These are phyloP conservation scores for Kuschelorhynchus macadamiae DNA, from an alignment of 2,888 invertebrate species.

Conservation along the genomic window DNA sequence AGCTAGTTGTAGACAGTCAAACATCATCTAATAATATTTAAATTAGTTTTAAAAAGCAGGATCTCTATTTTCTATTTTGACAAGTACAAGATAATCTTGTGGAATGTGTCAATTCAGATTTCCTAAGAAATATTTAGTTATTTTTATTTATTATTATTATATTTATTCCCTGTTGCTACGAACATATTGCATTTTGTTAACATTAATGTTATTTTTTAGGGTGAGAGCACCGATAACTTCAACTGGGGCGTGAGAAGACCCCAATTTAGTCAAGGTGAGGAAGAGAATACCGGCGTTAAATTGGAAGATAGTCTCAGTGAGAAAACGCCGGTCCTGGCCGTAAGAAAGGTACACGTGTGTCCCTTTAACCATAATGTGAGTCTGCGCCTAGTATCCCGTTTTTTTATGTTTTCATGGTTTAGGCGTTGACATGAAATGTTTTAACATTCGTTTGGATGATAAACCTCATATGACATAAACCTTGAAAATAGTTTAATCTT, in stretches of 20 bases:
- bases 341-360: slow-evolving; percentile 70
- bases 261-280: slow-evolving; percentile 85
- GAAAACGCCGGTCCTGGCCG: slow-evolving; percentile 77
- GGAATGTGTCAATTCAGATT: no score
- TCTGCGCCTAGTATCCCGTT: slow-evolving; percentile 49
- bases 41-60: no score
- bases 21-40: no score
- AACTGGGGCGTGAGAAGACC: slow-evolving; percentile 95
- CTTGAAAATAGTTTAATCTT: no score
- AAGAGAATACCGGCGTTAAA: slow-evolving; percentile 73
- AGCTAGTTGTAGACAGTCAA: no score
- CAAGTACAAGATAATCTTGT: no score
- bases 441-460: background rate
- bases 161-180: no score
- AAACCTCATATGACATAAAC: no score
- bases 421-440: background rate
- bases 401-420: slow-evolving; percentile 7
- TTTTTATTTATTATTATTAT: no score
- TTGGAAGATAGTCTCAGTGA: slow-evolving; percentile 80
- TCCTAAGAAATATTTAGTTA: no score
- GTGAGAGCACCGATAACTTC: slow-evolving; percentile 95
- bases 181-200: no score
- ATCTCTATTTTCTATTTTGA: no score
- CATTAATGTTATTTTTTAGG: slow-evolving; percentile 73
- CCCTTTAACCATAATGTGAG: slow-evolving; percentile 66